phyloP scores from a whole-genome alignment of 2,888 invertebrate genomes.

The Lysandra coridon region DNA sequence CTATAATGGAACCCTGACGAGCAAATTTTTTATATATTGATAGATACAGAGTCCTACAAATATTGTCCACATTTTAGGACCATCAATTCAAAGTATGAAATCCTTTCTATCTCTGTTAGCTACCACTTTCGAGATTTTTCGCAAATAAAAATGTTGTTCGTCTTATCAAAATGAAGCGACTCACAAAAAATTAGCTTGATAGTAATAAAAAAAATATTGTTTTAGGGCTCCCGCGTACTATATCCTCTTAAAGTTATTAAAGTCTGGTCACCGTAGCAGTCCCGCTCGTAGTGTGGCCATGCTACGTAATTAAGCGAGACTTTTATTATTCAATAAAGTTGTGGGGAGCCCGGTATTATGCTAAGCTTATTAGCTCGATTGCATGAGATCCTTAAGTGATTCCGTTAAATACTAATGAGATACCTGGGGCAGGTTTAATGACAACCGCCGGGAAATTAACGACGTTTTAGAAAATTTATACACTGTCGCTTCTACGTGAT shows the following conservation, averaged over 20 bases:
- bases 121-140: no score
- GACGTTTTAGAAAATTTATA: background rate
- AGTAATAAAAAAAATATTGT: no score
- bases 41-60: no score
- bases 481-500: background rate
- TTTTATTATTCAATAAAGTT: conserved; percentile 30
- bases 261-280: background rate
- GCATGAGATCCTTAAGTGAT: conserved; percentile 22
- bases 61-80: no score
- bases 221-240: no score
- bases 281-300: conserved; percentile 17
- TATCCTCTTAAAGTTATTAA: background rate
- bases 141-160: no score
- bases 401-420: conserved; percentile 21
- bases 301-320: conserved; percentile 16
- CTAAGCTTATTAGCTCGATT: conserved; percentile 27
- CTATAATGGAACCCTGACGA: no score
- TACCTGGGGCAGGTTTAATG: conserved; percentile 15
- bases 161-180: no score
- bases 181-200: no score
- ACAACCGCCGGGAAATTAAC: background rate
- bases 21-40: no score
- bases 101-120: no score
- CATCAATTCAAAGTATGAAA: no score
- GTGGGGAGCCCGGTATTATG: background rate